phyloP scores from a whole-genome alignment of 2,797 vertebrate species.

The Enteromius afrohamiltoni region DNA sequence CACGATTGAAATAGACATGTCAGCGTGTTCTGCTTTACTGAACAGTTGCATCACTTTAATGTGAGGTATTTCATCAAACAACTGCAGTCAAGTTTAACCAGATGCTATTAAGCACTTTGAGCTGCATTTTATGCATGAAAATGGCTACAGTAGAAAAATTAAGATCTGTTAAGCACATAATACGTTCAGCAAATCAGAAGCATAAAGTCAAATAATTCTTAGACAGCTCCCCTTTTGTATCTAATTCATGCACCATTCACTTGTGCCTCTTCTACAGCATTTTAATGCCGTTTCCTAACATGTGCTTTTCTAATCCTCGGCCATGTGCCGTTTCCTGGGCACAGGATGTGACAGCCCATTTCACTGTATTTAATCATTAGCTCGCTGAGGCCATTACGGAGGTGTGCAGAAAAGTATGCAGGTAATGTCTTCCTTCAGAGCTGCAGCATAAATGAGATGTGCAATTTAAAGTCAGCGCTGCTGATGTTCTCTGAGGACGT shows the following conservation, averaged over 20 bases:
- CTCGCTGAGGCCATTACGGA: constrained; percentile 20
- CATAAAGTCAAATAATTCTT: not conserved
- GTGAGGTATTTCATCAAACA: not conserved
- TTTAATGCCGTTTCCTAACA: constrained; percentile 26
- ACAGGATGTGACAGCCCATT: constrained; percentile 50
- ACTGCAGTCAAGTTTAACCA: not conserved
- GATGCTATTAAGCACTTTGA: not conserved
- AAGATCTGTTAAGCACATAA: not conserved
- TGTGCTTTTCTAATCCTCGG: not conserved
- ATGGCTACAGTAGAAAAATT: not conserved
- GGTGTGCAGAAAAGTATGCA: constrained; percentile 2
- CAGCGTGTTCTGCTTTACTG: not conserved
- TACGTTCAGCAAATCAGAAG: not conserved
- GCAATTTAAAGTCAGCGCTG: not conserved
- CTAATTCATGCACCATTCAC: constrained; percentile 10
- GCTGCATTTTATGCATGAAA: not conserved
- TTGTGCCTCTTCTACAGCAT: not conserved
- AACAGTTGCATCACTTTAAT: constrained; percentile 4
- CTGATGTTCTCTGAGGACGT: constrained; percentile 17
- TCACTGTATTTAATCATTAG: constrained; percentile 49
- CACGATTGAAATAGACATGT: not conserved
- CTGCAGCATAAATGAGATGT: constrained; percentile 6
- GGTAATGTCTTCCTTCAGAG: constrained; percentile 23
- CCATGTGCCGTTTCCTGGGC: constrained; percentile 6
- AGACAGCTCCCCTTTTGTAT: not conserved